Evolutionary conservation across 2,797 vertebrate species (phyloP), one percentile per base, ranked within the genome.

Genomic region (Parotocinclus haroldoi): DNA sequence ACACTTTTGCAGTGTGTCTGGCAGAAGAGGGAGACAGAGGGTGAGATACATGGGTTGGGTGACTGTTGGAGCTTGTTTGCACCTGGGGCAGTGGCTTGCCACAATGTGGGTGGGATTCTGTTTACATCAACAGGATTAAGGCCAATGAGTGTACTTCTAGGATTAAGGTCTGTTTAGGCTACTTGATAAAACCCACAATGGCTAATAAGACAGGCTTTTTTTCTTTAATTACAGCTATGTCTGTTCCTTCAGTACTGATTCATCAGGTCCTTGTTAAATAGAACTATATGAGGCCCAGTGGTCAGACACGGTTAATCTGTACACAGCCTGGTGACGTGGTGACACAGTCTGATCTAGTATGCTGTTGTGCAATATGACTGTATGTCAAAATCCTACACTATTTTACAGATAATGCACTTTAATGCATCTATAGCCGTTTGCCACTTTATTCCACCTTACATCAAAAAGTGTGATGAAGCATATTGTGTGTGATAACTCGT

Each of bases 41-140:
- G 27, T 27, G 27, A 27, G 27, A 27, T 27, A 2, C 27, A 27
- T 27, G 27, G 63, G 62, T 59, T 76, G 84, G 82, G 79, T 78
- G 64, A 77, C 77, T 85, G 81, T 14, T 44, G 37, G 65, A 46
- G 45, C 7, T 39, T 79, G 78, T 58, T 58, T 78, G 79, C 87
- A 91, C 88, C 89, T 90, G 87, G 83, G 86, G 82, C 84, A 71
- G 78, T 38, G 59, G 80, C 78, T 64, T 79, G 79, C 74, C 83
- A 81, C 78, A 83, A 82, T 83, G 82, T 66, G 84, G 87, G 85
- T 86, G 87, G 88, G 87, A 88, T 89, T 87, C 77, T 88, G 87
- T 89, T 87, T 87, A 85, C 85, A 87, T 85, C 85, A 90, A 88
- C 83, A 83, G 87, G 88, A 89, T 91, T 91, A 89, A 78, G 63